phyloP scores from a whole-genome alignment of 2,888 invertebrate genomes.

The Andrena trimmerana region DNA sequence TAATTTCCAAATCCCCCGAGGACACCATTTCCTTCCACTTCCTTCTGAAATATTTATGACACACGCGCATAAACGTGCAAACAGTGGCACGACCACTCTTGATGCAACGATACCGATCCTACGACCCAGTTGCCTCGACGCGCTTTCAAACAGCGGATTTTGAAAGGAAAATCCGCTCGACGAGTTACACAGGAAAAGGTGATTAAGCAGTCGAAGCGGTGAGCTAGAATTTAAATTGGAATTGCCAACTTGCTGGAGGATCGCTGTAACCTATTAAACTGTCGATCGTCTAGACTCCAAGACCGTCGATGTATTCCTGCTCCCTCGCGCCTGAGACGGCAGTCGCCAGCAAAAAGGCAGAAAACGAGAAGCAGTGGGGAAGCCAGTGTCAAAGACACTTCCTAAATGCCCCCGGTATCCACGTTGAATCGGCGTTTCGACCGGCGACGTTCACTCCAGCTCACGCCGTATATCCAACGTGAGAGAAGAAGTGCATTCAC shows the following conservation, averaged over 20 bases:
- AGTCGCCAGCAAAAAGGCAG: neutral
- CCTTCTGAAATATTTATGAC: too few relatives aligned
- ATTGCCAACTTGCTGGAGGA: neutral
- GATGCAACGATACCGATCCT: too few relatives aligned
- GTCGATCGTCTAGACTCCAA: neutral
- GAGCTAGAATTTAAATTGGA: too few relatives aligned
- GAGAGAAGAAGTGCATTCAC: slow-evolving; percentile 73
- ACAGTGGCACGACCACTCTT: too few relatives aligned
- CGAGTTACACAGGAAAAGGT: too few relatives aligned
- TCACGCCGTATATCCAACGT: slow-evolving; percentile 34
- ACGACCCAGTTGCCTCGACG: too few relatives aligned
- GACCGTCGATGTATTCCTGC: neutral
- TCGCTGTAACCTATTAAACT: neutral
- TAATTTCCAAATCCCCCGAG: too few relatives aligned
- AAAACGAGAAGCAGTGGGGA: slow-evolving; percentile 3
- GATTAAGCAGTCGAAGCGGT: too few relatives aligned
- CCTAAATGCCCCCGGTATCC: slow-evolving; percentile 28
- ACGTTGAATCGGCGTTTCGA: slow-evolving; percentile 30
- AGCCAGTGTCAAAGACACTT: slow-evolving; percentile 36
- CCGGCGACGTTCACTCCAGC: slow-evolving; percentile 30
- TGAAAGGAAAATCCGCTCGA: too few relatives aligned
- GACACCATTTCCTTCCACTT: too few relatives aligned
- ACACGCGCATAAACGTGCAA: too few relatives aligned
- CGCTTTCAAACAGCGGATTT: too few relatives aligned
- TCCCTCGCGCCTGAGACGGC: neutral